These are phyloP conservation scores for Heterodera schachtii DNA, from an alignment of 1,140 invertebrate genomes.

Conservation along the genomic window DNA sequence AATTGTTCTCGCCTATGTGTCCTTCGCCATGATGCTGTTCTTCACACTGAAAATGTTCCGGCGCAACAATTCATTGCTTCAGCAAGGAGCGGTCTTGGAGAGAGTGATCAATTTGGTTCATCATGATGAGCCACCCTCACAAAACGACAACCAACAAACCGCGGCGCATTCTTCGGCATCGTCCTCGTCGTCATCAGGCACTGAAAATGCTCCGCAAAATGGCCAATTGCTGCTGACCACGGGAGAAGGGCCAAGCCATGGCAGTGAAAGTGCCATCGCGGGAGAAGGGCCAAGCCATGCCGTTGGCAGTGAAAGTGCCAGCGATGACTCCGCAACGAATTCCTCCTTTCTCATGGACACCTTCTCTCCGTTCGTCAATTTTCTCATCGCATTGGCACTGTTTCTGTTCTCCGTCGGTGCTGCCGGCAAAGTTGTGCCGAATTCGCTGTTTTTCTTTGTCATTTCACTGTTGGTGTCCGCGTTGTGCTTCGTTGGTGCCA, in stretches of 20 bases:
- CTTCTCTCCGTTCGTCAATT: conserved; percentile 58
- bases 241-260: too few relatives aligned
- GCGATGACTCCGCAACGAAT: background rate
- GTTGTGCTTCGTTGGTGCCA: conserved; percentile 52
- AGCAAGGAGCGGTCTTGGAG: conserved; percentile 43
- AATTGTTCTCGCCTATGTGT: conserved; percentile 50
- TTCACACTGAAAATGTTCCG: conserved; percentile 60
- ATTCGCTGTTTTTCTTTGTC: conserved; percentile 54
- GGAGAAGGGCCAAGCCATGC: background rate
- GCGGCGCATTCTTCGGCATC: too few relatives aligned
- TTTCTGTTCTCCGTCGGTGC: conserved; percentile 53
- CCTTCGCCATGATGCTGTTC: conserved; percentile 53
- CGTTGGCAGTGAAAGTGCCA: background rate
- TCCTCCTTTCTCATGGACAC: conserved; percentile 38
- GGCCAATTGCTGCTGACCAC: too few relatives aligned
- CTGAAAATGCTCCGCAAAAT: too few relatives aligned
- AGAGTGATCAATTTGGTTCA: conserved; percentile 37
- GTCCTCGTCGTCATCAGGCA: too few relatives aligned
- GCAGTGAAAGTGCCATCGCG: too few relatives aligned
- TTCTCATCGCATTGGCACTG: conserved; percentile 51
- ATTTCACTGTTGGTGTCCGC: conserved; percentile 50
- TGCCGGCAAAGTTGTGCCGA: conserved; percentile 50
- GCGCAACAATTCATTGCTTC: conserved; percentile 31
- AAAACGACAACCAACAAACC: background rate
- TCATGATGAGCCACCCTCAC: background rate